Base-by-base conservation (phyloP, 2,888 invertebrate species). In the Aelia acuminata region DNA sequence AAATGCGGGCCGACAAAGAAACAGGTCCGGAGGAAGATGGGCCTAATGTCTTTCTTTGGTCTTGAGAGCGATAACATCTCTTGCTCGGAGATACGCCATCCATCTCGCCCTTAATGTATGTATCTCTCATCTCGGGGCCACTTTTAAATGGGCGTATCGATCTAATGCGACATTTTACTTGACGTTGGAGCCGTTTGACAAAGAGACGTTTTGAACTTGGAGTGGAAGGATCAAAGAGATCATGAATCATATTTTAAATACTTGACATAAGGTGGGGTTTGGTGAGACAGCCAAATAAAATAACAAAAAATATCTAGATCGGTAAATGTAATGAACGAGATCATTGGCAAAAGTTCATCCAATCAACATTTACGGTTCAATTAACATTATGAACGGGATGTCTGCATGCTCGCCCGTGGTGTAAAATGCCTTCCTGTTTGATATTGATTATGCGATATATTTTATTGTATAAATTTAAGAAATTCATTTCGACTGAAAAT, bases 1-100 rank as follows among this genome's bases (percentile, higher is more conserved):
- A 70, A 70, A 70, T 70, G 63, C 43, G n/a, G 11, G n/a, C 80
- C 80, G 80, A 80, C 80, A 80, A 80, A 80, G 43, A 39, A 80
- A 43, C 80, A 43, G 43, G 80, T 80, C 80, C n/a, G 43, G 80
- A 31, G 22, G 43, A 39, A n/a, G 80, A 70, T 70, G 31, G 63
- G 31, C 18, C 31, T 80, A 80, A 80, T 39, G 43, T 80, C 80
- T 80, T 80, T 80, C 80, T 80, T 47, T 47, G n/a, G 80, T 43
- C 5, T 3, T 39, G 11, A 3, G n/a, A 15, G n/a, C 7, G 80
- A 39, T 47, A 43, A n/a, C 43, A 80, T 80, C 80, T 80, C 39
- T 43, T 47, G 43, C 80, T 47, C 80, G 15, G 80, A 80, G 43
- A 80, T 80, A 80, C n/a, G 43, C 80, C 80, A 80, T 80, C 80